Evolutionary conservation across 1,140 invertebrate genomes (phyloP).

Genomic region (Drosophila suzukii): DNA sequence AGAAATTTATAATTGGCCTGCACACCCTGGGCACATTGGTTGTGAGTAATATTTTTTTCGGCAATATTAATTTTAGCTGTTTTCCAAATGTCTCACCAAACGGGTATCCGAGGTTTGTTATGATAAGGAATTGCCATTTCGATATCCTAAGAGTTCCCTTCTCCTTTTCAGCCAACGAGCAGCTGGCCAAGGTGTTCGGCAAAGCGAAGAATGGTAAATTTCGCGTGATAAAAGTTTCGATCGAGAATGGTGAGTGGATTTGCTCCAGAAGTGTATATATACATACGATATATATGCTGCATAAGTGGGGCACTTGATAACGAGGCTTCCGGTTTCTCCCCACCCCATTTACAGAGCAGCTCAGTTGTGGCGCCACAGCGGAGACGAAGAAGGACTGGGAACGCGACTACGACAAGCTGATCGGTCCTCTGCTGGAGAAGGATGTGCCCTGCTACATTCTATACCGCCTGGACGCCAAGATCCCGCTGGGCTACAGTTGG

Average conservation of each 20-base stretch:
- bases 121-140: background rate
- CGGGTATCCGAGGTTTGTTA: conserved; percentile 87
- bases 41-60: conserved; percentile 69
- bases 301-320: conserved; percentile 27
- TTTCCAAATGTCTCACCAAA: conserved; percentile 90
- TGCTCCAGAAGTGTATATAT: conserved; percentile 14
- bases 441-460: conserved; percentile 97
- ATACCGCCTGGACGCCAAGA: conserved; percentile 93
- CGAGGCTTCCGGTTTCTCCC: conserved; percentile 31
- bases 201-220: conserved; percentile 92
- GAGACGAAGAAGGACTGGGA: conserved; percentile 92
- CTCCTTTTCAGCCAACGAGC: conserved; percentile 88
- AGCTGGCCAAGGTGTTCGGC: conserved; percentile 91
- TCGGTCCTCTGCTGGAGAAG: conserved; percentile 91
- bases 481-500: conserved; percentile 95
- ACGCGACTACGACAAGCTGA: conserved; percentile 93
- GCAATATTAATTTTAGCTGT: conserved; percentile 44
- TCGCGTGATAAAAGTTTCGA: conserved; percentile 92
- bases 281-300: conserved; percentile 35
- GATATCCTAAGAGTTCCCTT: background rate
- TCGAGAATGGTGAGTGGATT: conserved; percentile 91
- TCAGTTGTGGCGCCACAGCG: conserved; percentile 88
- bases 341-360: conserved; percentile 88
- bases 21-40: conserved; percentile 16
- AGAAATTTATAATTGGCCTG: too few species aligned